A percentile compares a stretch with the other conserved stretches of the same genome.
Conservation (phyloP, 2,113 vertebrate species). For the Aspidoscelis tigris region DNA sequence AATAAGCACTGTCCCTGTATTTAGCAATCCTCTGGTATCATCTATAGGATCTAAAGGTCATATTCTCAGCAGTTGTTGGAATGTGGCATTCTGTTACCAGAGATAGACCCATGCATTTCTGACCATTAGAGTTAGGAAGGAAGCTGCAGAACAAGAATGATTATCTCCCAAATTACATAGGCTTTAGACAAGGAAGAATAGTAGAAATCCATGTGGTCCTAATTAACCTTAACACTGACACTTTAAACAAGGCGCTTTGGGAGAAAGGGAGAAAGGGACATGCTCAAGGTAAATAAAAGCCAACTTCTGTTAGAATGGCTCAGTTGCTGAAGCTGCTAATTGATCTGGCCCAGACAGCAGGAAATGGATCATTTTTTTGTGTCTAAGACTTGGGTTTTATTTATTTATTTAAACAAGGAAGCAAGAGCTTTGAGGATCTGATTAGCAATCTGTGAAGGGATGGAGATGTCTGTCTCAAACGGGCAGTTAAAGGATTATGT, state of each 20-base stretch:
- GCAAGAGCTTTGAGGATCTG: background rate
- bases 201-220: background rate
- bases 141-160: background rate
- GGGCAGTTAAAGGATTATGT: background rate
- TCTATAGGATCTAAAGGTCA: background rate
- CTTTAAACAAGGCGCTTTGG: background rate
- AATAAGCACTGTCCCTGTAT: too few relatives aligned
- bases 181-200: background rate
- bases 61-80: background rate
- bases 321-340: conserved; percentile 11
- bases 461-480: background rate
- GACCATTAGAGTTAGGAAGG: background rate
- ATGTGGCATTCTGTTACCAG: background rate
- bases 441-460: background rate
- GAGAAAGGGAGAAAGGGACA: too few relatives aligned
- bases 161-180: background rate
- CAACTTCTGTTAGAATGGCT: background rate
- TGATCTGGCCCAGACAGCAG: conserved; percentile 22
- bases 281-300: conserved; percentile 7
- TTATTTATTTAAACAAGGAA: background rate
- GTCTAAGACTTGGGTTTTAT: background rate
- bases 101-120: too few relatives aligned
- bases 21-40: background rate
- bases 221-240: conserved; percentile 25
- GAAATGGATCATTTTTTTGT: conserved; percentile 12